phyloP scores from a whole-genome alignment of 2,888 invertebrate species.

The Rhorus exstirpatorius region DNA sequence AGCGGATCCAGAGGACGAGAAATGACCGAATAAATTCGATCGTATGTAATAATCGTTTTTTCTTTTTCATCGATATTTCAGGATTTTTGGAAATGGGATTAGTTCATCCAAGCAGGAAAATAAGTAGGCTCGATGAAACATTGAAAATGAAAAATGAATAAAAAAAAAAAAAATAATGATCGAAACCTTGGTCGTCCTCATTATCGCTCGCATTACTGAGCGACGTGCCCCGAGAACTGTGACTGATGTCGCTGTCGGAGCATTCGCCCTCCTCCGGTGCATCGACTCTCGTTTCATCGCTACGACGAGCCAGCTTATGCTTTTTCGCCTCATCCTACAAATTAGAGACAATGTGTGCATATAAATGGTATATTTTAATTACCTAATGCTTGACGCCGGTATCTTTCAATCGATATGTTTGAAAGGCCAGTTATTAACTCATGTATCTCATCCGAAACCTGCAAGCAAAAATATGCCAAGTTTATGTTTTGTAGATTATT shows the following conservation, averaged over 20 bases:
- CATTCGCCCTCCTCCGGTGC: conserved; percentile 90
- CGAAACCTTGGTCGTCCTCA: conserved; percentile 81
- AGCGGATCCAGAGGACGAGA: not conserved
- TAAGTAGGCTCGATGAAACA: not conserved
- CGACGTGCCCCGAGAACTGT: conserved; percentile 75
- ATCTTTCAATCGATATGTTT: conserved; percentile 82
- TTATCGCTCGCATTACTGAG: conserved; percentile 79
- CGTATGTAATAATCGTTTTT: not conserved
- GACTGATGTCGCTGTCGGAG: conserved; percentile 87
- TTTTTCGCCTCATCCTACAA: conserved; percentile 83
- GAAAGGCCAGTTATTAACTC: conserved; percentile 82
- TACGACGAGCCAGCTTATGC: conserved; percentile 75
- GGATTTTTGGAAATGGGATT: not conserved
- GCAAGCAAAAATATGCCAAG: conserved; percentile 70
- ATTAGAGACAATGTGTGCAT: conserved; percentile 79
- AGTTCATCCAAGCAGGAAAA: conserved; percentile 1
- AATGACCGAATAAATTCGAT: not conserved
- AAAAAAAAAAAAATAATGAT: conserved; percentile 71
- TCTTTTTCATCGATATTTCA: not conserved
- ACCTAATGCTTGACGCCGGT: conserved; percentile 81
- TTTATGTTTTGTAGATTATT: not conserved
- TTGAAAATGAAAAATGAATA: conserved; percentile 16
- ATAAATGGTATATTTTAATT: conserved; percentile 78
- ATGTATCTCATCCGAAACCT: conserved; percentile 84
- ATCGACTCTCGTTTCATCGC: conserved; percentile 70